Conservation (phyloP, 2,888 invertebrate species). For the Nyleta sp. region DNA sequence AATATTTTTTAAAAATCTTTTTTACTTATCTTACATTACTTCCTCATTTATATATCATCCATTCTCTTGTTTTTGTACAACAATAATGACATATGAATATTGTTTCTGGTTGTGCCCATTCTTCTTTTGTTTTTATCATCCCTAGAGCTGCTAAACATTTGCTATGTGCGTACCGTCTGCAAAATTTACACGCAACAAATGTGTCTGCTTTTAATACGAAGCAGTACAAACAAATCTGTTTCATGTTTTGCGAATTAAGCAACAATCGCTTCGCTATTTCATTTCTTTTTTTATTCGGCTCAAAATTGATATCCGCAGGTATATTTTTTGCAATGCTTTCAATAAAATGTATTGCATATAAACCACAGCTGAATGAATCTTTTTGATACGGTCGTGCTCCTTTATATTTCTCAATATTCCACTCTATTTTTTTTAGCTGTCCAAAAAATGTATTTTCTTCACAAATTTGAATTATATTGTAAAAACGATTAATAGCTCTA, state of each 20-base stretch:
- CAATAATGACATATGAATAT: slow-evolving; percentile 19
- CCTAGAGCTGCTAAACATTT: not conserved
- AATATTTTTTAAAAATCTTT: no score
- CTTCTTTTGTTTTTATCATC: slow-evolving; percentile 8
- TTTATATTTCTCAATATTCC: not conserved
- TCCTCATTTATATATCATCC: slow-evolving; percentile 19
- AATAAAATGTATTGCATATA: not conserved
- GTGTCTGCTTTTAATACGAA: not conserved
- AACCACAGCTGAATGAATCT: slow-evolving; percentile 12
- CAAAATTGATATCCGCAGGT: not conserved
- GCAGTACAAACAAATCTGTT: slow-evolving; percentile 13
- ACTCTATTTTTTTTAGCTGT: not conserved
- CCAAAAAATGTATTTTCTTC: not conserved
- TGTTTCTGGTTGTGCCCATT: slow-evolving; percentile 2
- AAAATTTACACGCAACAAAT: slow-evolving; percentile 19
- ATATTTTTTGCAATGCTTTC: slow-evolving; percentile 3
- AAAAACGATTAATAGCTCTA: not conserved
- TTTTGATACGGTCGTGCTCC: slow-evolving; percentile 7
- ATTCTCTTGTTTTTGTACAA: not conserved
- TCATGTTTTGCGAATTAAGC: slow-evolving; percentile 7
- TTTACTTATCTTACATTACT: no score
- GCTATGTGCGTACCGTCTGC: slow-evolving; percentile 11
- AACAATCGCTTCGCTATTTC: slow-evolving; percentile 2
- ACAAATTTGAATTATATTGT: not conserved
- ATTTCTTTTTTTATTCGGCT: not conserved